These are phyloP conservation scores for Neodiprion lecontei DNA, from an alignment of 1,140 invertebrate species.

Conservation along the genomic window DNA sequence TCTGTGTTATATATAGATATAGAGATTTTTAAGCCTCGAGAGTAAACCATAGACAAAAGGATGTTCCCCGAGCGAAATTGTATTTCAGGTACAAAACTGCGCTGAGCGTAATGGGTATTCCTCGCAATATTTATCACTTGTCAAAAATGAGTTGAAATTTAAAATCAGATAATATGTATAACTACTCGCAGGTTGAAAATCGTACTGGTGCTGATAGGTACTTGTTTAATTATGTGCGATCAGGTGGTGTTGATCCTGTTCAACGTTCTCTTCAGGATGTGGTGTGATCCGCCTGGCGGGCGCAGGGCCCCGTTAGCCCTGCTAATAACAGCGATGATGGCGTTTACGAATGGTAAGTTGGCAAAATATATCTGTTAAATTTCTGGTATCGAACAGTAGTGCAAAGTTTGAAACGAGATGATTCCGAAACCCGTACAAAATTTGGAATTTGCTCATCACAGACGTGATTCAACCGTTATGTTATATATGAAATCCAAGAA, in stretches of 20 bases:
- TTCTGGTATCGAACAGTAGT: background rate
- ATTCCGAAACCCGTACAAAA: background rate
- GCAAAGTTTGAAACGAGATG: background rate
- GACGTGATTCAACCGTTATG: background rate
- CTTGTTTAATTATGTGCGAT: constrained; percentile 7
- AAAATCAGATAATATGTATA: background rate
- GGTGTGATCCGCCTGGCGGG: constrained; percentile 10
- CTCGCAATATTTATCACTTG: background rate
- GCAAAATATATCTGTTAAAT: background rate
- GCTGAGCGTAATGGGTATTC: background rate
- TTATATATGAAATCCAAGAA: background rate
- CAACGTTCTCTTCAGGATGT: constrained; percentile 5
- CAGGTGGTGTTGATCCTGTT: background rate
- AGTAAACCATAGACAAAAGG: background rate
- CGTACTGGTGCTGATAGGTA: background rate
- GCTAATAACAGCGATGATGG: background rate
- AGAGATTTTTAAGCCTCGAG: background rate
- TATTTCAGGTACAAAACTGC: too few species aligned
- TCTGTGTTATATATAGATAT: background rate
- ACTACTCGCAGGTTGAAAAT: too few species aligned
- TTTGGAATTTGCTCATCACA: background rate
- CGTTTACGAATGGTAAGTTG: background rate
- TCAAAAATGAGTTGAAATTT: background rate
- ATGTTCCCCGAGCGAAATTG: too few species aligned
- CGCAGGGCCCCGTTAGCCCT: background rate